These are phyloP conservation scores for Antennarius striatus DNA, from an alignment of 2,113 vertebrate species.

Conservation along the genomic window DNA sequence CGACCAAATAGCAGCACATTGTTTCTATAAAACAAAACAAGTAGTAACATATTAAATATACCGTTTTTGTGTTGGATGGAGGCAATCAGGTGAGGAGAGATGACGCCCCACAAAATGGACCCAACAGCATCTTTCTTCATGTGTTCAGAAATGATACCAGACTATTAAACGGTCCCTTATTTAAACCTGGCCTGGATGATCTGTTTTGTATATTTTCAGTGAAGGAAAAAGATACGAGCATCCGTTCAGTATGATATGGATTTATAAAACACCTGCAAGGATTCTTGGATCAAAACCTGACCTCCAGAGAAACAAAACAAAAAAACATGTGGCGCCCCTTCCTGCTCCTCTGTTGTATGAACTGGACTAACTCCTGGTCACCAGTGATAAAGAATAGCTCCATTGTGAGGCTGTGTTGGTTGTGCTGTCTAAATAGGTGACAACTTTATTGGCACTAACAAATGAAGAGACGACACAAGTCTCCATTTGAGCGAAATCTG, in stretches of 20 bases:
- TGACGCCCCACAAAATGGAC: slow-evolving; percentile 10
- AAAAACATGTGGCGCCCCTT: neutral
- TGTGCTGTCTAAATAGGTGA: neutral
- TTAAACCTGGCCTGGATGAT: slow-evolving; percentile 14
- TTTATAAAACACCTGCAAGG: no score
- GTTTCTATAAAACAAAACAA: slow-evolving; percentile 32
- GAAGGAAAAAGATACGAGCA: slow-evolving; percentile 10
- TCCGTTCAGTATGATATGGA: no score
- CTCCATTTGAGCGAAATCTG: neutral
- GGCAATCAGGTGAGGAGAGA: slow-evolving; percentile 17
- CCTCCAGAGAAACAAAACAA: no score
- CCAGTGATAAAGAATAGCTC: neutral
- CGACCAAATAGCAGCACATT: slow-evolving; percentile 49
- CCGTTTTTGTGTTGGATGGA: slow-evolving; percentile 11
- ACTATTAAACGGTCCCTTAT: slow-evolving; percentile 9
- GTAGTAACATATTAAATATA: slow-evolving; percentile 35
- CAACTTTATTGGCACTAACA: slow-evolving; percentile 6
- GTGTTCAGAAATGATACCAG: slow-evolving; percentile 13
- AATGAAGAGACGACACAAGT: slow-evolving; percentile 1
- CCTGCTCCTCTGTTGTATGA: neutral
- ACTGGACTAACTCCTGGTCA: neutral
- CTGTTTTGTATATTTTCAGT: neutral
- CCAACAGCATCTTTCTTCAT: slow-evolving; percentile 13
- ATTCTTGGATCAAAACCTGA: no score
- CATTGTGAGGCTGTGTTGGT: neutral